Base-by-base conservation (phyloP, 2,888 invertebrate genomes). In the Heterodera filipjevi region DNA sequence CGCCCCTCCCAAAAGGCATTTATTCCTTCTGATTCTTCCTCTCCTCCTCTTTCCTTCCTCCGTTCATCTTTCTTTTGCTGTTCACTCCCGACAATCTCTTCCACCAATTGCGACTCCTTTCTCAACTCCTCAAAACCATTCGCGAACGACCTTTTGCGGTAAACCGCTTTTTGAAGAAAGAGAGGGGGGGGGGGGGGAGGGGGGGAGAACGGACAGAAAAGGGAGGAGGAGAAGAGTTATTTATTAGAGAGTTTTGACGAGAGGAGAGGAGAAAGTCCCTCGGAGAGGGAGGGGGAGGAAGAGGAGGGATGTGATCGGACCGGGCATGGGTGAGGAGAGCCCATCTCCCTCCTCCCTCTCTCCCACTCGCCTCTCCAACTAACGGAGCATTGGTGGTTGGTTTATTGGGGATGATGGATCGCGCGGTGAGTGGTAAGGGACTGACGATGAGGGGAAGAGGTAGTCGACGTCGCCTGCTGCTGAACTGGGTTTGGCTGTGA, bases 101-200 rank as follows among this genome's bases (percentile, higher is more conserved):
- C 75, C 33, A 6, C 53, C 22, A 75, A 44, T 75, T 68, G 68
- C 53, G 6, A 14, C 53, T 75, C 44, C 64, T 64, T n/a, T 53
- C 66, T 44, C 3, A 35, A 22, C 64, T 44, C 64, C 64, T 44
- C 35, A 59, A 59, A 59, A 30, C 33, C 16, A 30, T 22, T 27
- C 68, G 44, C 68, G 53, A 68, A 75, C 75, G 75, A 75, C 75
- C 75, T 75, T 75, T 75, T 53, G 66, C 44, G 44, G 39, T 46
- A 75, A 53, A 75, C 75, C 66, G 75, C 75, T 27, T 44, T 64
- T 74, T 22, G 32, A 27, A 14, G 30, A 53, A 33, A 64, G 32
- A 75, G 68, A 64, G 32, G 44, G 30, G 66, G 39, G 39, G 27
- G 44, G 16, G 35, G 39, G 53, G 64, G 68, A 64, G 64, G 33